These are phyloP conservation scores for Monochamus alternatus DNA, from an alignment of 2,888 invertebrate genomes.

Conservation along the genomic window DNA sequence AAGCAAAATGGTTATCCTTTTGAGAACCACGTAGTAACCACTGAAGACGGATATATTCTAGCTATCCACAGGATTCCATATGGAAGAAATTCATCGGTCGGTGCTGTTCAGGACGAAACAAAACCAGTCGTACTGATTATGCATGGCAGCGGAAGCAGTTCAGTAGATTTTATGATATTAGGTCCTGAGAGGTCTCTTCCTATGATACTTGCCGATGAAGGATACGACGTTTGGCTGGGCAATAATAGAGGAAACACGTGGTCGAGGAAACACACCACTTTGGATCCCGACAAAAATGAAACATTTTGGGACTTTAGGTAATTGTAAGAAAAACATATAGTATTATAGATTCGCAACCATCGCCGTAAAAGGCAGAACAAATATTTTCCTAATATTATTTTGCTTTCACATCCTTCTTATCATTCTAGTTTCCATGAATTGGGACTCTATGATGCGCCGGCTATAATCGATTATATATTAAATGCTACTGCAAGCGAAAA, in stretches of 20 bases:
- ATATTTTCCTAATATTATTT: background rate
- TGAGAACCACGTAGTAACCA: constrained; percentile 69
- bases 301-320: constrained; percentile 73
- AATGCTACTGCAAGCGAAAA: constrained; percentile 71
- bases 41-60: constrained; percentile 74
- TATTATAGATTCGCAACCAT: too few relatives aligned
- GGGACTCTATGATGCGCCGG: constrained; percentile 82
- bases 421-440: constrained; percentile 74
- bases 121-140: constrained; percentile 45
- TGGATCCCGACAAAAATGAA: constrained; percentile 50
- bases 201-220: constrained; percentile 50
- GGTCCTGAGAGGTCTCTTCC: constrained; percentile 52
- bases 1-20: constrained; percentile 68
- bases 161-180: constrained; percentile 48
- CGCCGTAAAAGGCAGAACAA: too few relatives aligned
- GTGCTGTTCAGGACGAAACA: background rate
- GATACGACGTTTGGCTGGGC: constrained; percentile 55
- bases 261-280: constrained; percentile 68
- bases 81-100: constrained; percentile 58
- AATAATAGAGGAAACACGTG: constrained; percentile 75
- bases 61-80: constrained; percentile 74
- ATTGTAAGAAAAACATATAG: background rate
- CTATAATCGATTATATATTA: constrained; percentile 81
- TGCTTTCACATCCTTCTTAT: background rate
- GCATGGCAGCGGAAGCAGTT: constrained; percentile 44